Evolutionary conservation across 2,113 vertebrate species (phyloP), one percentile per base, ranked within the genome.

Genomic region (Salvator merianae): DNA sequence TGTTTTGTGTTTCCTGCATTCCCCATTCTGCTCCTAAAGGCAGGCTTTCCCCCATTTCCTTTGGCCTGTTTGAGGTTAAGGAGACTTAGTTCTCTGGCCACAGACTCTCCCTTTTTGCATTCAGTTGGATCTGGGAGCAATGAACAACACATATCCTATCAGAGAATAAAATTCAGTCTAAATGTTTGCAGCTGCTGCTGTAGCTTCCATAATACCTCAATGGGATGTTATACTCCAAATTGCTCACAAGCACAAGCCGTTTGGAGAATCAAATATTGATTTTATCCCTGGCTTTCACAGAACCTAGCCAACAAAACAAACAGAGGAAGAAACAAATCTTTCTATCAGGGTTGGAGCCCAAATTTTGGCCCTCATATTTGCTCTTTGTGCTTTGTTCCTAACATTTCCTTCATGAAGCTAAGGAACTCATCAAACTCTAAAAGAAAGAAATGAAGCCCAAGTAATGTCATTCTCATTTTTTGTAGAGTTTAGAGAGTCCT

Each of bases 1-100:
- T 82, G 65, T 82, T 71, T 82, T 70, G 24, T 47, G 68, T 82
- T 82, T 86, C 85, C 85, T 71, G 38, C 65, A 62, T 66, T 76
- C 79, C 65, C 36, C 16, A 26, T 34, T 50, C 73, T 71, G 14
- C 75, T 84, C 65, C 75, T 77, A 69, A 78, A 84, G 74, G 50
- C 76, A 79, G 73, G 65, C 32, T 82, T 38, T 62, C 28, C 36
- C 24, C 50, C 28, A 36, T 77, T 76, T 81, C 36, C 38, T 47
- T 63, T 63, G 16, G 65, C 6, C 79, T 77, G 38, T 76, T 70
- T 86, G 72, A 71, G 73, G 66, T 68, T 62, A n/a, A 30, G 40
- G n/a, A 77, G 66, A 72, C 66, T 71, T 71, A 71, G 20, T 16
- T 50, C 69, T 66, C 38, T 63, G 53, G 50, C 68, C 79, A 70